Conservation (phyloP, 2,888 invertebrate species). For the Junonia oenone region DNA sequence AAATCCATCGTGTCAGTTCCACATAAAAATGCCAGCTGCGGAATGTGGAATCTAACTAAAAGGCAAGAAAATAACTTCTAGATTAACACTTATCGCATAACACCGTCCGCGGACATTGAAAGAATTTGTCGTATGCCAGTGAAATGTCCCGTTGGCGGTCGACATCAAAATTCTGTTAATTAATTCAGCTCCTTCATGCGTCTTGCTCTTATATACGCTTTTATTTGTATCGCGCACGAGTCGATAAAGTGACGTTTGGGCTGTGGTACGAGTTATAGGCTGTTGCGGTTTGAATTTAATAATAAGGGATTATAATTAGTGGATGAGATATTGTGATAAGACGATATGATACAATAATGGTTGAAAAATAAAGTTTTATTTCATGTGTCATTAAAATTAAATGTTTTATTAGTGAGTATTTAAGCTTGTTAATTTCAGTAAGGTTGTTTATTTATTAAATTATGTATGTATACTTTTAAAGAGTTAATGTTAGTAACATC, state of each 20-base stretch:
- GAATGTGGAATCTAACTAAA: neutral
- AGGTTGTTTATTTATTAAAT: too few relatives aligned
- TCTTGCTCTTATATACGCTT: slow-evolving; percentile 61
- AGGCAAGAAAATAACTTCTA: neutral
- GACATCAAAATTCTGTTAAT: slow-evolving; percentile 69
- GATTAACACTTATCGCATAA: slow-evolving; percentile 33
- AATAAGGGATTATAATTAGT: neutral
- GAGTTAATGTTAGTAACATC: too few relatives aligned
- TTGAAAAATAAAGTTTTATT: too few relatives aligned
- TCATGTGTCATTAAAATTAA: too few relatives aligned
- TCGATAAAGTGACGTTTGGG: slow-evolving; percentile 59
- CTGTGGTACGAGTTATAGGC: slow-evolving; percentile 22
- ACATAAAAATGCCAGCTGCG: neutral
- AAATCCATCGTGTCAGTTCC: too few relatives aligned
- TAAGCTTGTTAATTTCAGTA: too few relatives aligned
- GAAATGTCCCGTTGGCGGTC: slow-evolving; percentile 50
- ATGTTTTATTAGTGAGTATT: too few relatives aligned
- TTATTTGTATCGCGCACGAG: slow-evolving; percentile 68
- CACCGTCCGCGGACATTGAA: slow-evolving; percentile 41
- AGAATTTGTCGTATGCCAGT: slow-evolving; percentile 64
- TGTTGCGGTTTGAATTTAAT: neutral
- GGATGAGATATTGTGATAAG: too few relatives aligned
- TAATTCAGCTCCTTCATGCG: slow-evolving; percentile 70
- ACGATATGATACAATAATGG: too few relatives aligned
- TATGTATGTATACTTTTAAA: too few relatives aligned